These are phyloP conservation scores for Enteromius fasciolatus DNA, from an alignment of 2,797 vertebrate species.

Conservation along the genomic window DNA sequence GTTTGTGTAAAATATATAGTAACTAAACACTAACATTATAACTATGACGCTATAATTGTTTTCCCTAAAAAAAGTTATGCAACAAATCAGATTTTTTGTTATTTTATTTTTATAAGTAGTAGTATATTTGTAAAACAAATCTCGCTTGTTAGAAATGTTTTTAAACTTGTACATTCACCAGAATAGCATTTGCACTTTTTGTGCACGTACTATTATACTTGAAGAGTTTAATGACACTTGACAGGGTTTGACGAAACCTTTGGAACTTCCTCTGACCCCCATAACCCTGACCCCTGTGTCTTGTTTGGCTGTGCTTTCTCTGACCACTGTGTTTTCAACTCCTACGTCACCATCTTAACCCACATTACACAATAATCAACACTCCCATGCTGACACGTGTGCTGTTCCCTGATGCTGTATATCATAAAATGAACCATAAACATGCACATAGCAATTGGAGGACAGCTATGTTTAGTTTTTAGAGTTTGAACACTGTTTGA, in stretches of 20 bases:
- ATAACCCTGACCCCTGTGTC: slow-evolving; percentile 41
- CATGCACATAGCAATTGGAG: not conserved
- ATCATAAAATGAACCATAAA: not conserved
- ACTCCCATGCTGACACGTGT: slow-evolving; percentile 11
- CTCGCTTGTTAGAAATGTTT: not conserved
- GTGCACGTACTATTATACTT: not conserved
- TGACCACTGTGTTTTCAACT: slow-evolving; percentile 33
- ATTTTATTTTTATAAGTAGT: not conserved
- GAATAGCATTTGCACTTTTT: not conserved
- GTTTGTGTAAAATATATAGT: too few relatives aligned
- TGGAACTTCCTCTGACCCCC: slow-evolving; percentile 38
- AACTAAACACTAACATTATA: too few relatives aligned
- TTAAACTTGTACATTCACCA: not conserved
- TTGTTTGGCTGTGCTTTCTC: slow-evolving; percentile 47
- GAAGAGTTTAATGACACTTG: not conserved
- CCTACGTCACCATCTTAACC: slow-evolving; percentile 1
- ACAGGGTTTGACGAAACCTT: slow-evolving; percentile 42
- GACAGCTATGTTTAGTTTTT: not conserved
- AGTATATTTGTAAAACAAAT: not conserved
- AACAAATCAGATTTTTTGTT: not conserved
- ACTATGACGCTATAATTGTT: too few relatives aligned
- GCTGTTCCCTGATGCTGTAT: not conserved
- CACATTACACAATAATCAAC: slow-evolving; percentile 26
- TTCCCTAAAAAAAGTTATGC: not conserved
- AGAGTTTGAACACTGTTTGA: not conserved